Evolutionary conservation across 2,888 invertebrate genomes (phyloP), one percentile per base, ranked within the genome.

Genomic region (Pyrochroa serraticornis): DNA sequence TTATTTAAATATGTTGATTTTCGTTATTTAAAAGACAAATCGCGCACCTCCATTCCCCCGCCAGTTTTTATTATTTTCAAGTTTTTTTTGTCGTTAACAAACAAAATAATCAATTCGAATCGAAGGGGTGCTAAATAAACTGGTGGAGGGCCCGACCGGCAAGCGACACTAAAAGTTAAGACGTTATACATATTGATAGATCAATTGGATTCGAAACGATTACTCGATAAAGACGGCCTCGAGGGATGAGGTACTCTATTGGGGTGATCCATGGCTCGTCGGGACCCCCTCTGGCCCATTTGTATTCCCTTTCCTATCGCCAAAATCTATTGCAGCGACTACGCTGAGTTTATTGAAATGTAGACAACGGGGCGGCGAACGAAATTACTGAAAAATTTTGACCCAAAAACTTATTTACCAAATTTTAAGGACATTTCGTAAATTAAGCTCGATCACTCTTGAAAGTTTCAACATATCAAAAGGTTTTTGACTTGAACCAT

Each of bases 171-270:
- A 71, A 71, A 71, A 76, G 76, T 78, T 77, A 77, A 78, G 77
- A 76, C 73, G 75, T 77, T 78, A 79, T 79, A 78, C 78, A 79
- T 79, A 79, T 79, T 79, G 77, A 79, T 79, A 74, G 76, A 77
- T 77, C 79, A 78, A 79, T 79, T 79, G 77, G 78, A 77, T 77
- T 77, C 77, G 75, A 71, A 75, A 70, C 77, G 77, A 79, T 79
- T 78, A 79, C 78, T 74, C 73, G 74, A 77, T 78, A 77, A 78
- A 77, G 74, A 75, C 71, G 59, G 70, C 70, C 77, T 68, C 71
- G 50, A 60, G 75, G 73, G 72, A 46, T 58, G 59, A 49, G 66
- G 58, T 58, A 67, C 66, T 72, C 65, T 70, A 67, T 70, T 69
- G 71, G 72, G 71, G 75, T 72, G 73, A 73, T 73, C 71, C 74